Evolutionary conservation across 2,888 invertebrate genomes (phyloP).

Genomic region (Calameuta pallipes): DNA sequence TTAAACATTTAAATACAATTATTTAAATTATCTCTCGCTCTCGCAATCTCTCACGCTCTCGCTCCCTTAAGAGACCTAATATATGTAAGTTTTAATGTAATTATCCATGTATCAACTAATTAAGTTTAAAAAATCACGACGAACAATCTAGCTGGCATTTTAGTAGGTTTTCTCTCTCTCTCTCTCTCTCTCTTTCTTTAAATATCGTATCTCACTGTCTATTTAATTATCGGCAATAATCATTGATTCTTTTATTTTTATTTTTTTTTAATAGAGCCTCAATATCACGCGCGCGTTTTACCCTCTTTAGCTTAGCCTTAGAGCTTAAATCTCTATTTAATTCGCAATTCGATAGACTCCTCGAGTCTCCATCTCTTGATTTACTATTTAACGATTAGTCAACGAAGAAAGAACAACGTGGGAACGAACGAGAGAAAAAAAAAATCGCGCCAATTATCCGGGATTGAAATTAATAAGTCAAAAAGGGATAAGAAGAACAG

Average conservation of each 20-base stretch:
- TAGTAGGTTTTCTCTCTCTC: conserved; percentile 4
- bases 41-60: conserved; percentile 1
- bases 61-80: conserved; percentile 33
- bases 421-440: conserved; percentile 4
- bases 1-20: conserved; percentile 33
- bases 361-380: too few relatives aligned
- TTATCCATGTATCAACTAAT: conserved; percentile 46
- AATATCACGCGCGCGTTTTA: conserved; percentile 15
- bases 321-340: neutral
- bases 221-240: too few relatives aligned
- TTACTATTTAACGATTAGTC: conserved; percentile 31
- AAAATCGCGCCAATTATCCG: conserved; percentile 11
- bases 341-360: neutral
- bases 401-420: conserved; percentile 24
- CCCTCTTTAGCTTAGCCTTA: conserved; percentile 13
- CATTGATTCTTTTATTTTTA: neutral
- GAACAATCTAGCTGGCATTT: conserved; percentile 25
- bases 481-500: neutral
- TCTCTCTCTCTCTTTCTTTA: neutral
- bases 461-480: neutral
- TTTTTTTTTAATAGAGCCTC: conserved; percentile 16
- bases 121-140: conserved; percentile 33
- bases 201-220: neutral
- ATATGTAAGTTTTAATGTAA: conserved; percentile 28
- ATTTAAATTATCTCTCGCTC: conserved; percentile 30